Evolutionary conservation across 2,113 vertebrate genomes (phyloP), one percentile per base, ranked within the genome.

Genomic region (Clinocottus analis): DNA sequence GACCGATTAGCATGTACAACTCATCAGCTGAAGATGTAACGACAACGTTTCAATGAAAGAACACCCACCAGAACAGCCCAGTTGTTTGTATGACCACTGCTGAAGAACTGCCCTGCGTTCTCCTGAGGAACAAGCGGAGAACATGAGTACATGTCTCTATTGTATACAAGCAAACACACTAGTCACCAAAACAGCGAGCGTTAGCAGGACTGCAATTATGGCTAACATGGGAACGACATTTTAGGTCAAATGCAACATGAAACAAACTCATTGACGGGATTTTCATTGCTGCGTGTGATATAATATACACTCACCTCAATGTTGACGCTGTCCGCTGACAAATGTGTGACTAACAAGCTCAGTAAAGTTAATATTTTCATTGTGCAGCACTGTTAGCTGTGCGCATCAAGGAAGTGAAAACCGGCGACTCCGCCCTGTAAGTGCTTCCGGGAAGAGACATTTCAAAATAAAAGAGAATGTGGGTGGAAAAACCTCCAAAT

Each of bases 21-120:
- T 53, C 21, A 49, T 7, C 9, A n/a, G 37, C 39, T 41, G 16
- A 25, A 16, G 16, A 13, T 51, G 33, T 19, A 45, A 43, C 1
- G 31, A 41, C 13, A 14, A 43, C 41, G 41, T 63, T 63, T 13
- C 12, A 33, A 45, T 55, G 0, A 1, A 39, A 45, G 0, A 62
- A 66, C 33, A 77, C 94, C 92, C 72, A 99, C 98, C 94, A 99
- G 87, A 72, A 99, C 97, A 1, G 98, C 98, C 98, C 98, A 99
- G 92, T 99, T 99, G 83, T 99, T 99, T 12, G 98, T 99, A 63
- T 99, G 98, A 5, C 97, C 96, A 67, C 97, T 99, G 94, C 92
- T 96, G 76, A 99, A 97, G 85, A 99, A 97, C 56, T 98, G 95
- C 3, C 95, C 94, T 4, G 95, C 95, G 91, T 94, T 95, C 12